These are phyloP conservation scores for Solen grandis DNA, from an alignment of 1,140 invertebrate species.

Conservation along the genomic window DNA sequence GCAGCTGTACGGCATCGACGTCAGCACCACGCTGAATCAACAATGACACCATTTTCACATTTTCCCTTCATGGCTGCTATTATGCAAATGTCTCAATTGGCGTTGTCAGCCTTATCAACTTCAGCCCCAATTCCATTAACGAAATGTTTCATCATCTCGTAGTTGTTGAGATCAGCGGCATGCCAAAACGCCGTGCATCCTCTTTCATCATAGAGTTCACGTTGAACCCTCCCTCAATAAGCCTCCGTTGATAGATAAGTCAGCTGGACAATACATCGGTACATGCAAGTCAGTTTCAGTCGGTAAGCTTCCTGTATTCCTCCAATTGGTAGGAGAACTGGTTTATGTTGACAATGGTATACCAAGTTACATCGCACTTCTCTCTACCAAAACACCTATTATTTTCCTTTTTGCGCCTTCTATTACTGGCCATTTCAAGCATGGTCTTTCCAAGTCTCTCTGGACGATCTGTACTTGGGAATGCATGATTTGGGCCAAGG, in stretches of 20 bases:
- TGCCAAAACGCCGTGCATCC: constrained; percentile 73
- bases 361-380: constrained; percentile 66
- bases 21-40: constrained; percentile 67
- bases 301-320: constrained; percentile 63
- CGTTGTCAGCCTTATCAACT: constrained; percentile 67
- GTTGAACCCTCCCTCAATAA: constrained; percentile 70
- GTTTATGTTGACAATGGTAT: constrained; percentile 67
- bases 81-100: constrained; percentile 68
- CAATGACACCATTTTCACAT: constrained; percentile 66
- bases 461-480: constrained; percentile 60
- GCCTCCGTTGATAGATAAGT: constrained; percentile 64
- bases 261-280: constrained; percentile 66
- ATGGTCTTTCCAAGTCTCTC: constrained; percentile 67
- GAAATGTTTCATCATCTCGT: constrained; percentile 69
- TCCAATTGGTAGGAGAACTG: constrained; percentile 61
- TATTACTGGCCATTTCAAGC: constrained; percentile 62
- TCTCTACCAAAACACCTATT: constrained; percentile 55
- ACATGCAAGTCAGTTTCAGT: constrained; percentile 67
- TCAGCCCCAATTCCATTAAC: constrained; percentile 52
- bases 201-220: constrained; percentile 70
- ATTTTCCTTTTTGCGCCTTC: constrained; percentile 59
- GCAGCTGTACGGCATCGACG: constrained; percentile 67
- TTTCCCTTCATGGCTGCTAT: constrained; percentile 71
- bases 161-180: constrained; percentile 70
- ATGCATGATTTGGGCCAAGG: constrained; percentile 67